Conservation (phyloP, 2,888 invertebrate species). For the Parnassius mnemosyne region DNA sequence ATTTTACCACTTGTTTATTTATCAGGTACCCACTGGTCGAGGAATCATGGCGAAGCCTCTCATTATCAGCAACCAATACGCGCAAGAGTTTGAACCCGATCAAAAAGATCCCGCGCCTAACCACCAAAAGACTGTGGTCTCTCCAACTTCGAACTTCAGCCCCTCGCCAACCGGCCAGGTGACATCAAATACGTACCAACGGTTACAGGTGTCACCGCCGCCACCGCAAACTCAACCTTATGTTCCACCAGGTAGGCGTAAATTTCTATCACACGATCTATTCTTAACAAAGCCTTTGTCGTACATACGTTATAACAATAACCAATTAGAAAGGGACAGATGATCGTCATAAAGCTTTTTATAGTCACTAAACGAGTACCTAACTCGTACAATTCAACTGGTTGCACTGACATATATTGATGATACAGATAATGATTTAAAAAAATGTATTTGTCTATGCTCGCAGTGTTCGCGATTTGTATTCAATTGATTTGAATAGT, state of each 20-base stretch:
- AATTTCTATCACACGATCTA: too few relatives aligned
- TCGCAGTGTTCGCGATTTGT: not conserved
- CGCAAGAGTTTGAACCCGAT: constrained; percentile 71
- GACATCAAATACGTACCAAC: constrained; percentile 48
- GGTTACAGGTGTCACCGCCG: constrained; percentile 63
- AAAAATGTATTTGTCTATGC: not conserved
- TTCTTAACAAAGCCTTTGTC: too few relatives aligned
- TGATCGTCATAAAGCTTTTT: too few relatives aligned
- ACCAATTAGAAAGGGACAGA: too few relatives aligned
- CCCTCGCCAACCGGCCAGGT: constrained; percentile 51
- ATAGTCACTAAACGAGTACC: not conserved
- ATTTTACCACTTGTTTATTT: too few relatives aligned
- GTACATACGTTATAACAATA: too few relatives aligned
- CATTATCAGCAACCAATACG: constrained; percentile 74
- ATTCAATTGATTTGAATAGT: constrained; percentile 7
- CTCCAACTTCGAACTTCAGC: constrained; percentile 37
- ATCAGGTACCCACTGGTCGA: constrained; percentile 66
- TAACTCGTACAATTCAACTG: not conserved
- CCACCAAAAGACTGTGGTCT: constrained; percentile 19
- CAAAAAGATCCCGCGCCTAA: constrained; percentile 51
- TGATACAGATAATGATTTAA: not conserved
- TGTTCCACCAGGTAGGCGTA: constrained; percentile 62
- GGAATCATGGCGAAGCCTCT: constrained; percentile 63
- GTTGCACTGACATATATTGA: constrained; percentile 2
- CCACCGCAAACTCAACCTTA: constrained; percentile 60